Percentiles rank a stretch among this genome's conserved stretches.
Conservation (phyloP, 2,113 vertebrate genomes). For the Nothocercus julius region DNA sequence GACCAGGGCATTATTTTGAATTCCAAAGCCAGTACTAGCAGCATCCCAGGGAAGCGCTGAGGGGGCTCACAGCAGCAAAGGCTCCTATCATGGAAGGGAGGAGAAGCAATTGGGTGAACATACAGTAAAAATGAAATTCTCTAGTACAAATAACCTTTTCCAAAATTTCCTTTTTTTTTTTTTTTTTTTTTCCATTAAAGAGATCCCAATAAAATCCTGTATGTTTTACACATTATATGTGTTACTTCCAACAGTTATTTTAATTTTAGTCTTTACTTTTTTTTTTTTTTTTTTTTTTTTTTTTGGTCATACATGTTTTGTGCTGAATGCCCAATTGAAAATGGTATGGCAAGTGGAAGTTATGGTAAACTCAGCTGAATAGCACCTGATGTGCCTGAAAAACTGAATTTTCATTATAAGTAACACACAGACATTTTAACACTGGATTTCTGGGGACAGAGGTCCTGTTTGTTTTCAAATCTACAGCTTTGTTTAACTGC, state of each 20-base stretch:
- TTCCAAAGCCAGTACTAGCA: background rate
- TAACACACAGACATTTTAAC: background rate
- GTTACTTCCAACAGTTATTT: background rate
- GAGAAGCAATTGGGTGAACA: background rate
- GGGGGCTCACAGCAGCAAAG: background rate
- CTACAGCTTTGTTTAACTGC: background rate
- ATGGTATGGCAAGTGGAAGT: background rate
- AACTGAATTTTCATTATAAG: background rate
- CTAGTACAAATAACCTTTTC: background rate
- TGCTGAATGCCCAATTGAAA: background rate
- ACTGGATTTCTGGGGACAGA: background rate
- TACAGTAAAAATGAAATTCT: background rate
- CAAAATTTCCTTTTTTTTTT: background rate
- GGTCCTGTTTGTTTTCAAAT: background rate
- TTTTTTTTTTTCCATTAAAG: background rate
- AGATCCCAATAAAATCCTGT: background rate
- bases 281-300: background rate
- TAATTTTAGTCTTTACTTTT: background rate
- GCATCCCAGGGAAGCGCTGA: rapidly evolving
- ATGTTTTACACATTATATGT: background rate
- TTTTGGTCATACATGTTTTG: background rate
- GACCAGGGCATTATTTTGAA: background rate
- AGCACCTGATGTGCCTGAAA: background rate
- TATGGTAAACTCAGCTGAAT: background rate
- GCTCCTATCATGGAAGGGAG: background rate